Percentiles rank a stretch among this genome's conserved stretches.
phyloP scores from a whole-genome alignment of 2,113 vertebrate species.

The Gallinago jamesoni region DNA sequence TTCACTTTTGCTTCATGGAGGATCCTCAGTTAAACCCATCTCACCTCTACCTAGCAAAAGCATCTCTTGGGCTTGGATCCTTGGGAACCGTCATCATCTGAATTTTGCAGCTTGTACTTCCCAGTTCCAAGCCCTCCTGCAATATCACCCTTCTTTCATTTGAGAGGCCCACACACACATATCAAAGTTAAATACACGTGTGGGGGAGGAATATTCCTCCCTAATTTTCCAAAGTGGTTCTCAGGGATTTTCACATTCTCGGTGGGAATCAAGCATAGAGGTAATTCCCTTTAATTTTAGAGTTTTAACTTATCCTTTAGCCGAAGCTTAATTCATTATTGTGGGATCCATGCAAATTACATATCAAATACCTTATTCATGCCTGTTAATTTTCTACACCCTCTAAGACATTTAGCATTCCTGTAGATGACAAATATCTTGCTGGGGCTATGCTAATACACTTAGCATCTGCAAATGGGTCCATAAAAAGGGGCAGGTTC shows the following conservation, averaged over 20 bases:
- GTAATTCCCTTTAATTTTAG: not conserved
- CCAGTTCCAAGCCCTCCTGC: not conserved
- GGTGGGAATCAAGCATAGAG: not conserved
- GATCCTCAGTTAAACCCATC: not conserved
- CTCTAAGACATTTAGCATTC: not conserved
- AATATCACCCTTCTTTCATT: not conserved
- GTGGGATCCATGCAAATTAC: not conserved
- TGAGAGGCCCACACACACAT: not conserved
- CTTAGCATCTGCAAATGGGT: constrained; percentile 14
- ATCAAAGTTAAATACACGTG: not conserved
- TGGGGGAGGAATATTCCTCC: constrained; percentile 3
- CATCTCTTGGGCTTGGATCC: not conserved
- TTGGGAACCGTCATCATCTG: not conserved
- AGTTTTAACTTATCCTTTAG: not conserved
- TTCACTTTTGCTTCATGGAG: not conserved
- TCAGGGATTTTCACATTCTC: not conserved
- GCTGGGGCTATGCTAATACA: not conserved
- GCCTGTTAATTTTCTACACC: not conserved
- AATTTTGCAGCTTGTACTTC: not conserved
- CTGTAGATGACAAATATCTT: not conserved
- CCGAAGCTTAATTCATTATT: not conserved
- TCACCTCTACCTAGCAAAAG: not conserved
- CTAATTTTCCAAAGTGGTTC: constrained; percentile 6
- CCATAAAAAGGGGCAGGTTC: not conserved
- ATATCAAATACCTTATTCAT: not conserved